phyloP scores from a whole-genome alignment of 2,113 vertebrate species.

The Amphilophus citrinellus region DNA sequence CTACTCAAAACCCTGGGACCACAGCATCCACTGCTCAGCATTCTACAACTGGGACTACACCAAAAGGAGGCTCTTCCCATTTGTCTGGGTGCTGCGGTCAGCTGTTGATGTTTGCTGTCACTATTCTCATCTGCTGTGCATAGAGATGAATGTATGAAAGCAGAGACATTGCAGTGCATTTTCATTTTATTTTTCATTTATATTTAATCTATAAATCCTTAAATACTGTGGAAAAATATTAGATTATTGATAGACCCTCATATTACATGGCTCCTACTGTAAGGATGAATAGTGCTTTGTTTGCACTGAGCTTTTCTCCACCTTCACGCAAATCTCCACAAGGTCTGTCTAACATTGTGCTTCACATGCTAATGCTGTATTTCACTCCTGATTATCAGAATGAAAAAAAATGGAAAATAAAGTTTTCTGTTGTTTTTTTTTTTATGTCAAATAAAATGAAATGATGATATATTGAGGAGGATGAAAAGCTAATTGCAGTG shows the following conservation, averaged over 20 bases:
- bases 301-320: constrained; percentile 14
- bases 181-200: too few relatives aligned
- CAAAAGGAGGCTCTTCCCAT: constrained; percentile 17
- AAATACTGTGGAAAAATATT: background rate
- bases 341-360: background rate
- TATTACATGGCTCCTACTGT: background rate
- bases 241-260: background rate
- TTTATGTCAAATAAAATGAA: constrained; percentile 3
- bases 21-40: fast-evolving
- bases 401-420: background rate
- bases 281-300: constrained; percentile 15
- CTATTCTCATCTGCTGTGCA: constrained; percentile 25
- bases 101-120: constrained; percentile 30
- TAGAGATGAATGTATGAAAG: background rate
- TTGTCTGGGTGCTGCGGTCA: constrained; percentile 12
- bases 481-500: background rate
- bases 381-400: background rate
- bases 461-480: background rate
- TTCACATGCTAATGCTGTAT: background rate
- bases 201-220: background rate
- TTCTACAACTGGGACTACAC: background rate
- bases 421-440: background rate
- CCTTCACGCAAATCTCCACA: background rate
- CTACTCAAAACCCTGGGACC: background rate
- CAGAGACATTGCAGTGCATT: background rate